Conservation (phyloP, 2,888 invertebrate genomes). For the Dorcus parallelipipedus region DNA sequence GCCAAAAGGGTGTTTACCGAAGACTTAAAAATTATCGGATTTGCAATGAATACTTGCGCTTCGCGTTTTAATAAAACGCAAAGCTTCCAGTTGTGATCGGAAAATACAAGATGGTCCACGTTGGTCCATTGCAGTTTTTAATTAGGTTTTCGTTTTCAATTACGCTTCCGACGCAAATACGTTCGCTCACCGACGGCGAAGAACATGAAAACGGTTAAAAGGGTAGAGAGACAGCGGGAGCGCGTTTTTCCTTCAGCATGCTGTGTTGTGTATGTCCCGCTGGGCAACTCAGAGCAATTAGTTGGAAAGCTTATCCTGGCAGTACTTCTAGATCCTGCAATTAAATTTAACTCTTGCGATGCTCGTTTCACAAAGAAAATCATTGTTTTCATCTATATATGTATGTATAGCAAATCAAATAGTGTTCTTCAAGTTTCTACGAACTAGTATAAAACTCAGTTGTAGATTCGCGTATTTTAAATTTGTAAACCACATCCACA, state of each 20-base stretch:
- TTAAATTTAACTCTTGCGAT: no score
- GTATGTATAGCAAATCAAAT: no score
- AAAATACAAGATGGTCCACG: no score
- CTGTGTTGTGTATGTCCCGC: background rate
- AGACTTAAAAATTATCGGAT: conserved; percentile 37
- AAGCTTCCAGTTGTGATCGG: no score
- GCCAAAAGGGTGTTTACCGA: conserved; percentile 34
- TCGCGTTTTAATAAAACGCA: background rate
- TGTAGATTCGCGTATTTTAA: no score
- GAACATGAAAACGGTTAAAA: background rate
- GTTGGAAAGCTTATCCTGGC: background rate
- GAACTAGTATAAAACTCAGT: no score
- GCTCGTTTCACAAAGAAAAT: no score
- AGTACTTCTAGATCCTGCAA: no score
- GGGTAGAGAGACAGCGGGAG: background rate
- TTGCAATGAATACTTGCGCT: conserved; percentile 15
- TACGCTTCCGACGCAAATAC: conserved; percentile 2
- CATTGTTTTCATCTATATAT: no score
- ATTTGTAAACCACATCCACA: no score
- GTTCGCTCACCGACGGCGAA: background rate
- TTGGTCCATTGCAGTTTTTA: no score
- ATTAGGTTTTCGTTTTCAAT: background rate
- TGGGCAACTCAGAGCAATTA: background rate
- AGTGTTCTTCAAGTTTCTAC: no score
- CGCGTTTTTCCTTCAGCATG: background rate